Conservation (phyloP, 2,888 invertebrate species). For the Aromia moschata region DNA sequence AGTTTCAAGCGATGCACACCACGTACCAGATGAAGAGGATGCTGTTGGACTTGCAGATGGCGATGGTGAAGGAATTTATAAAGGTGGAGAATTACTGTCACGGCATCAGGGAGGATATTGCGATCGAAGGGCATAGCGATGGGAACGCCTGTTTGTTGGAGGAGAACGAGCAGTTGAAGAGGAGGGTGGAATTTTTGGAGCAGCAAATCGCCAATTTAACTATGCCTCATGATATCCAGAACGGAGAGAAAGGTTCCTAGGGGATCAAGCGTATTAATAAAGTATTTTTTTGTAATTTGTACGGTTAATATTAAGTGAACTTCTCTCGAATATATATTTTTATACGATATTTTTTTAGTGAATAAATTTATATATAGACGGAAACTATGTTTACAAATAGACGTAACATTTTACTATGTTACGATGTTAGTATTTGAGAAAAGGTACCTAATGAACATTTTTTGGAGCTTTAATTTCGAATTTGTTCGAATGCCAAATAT, state of each 20-base stretch:
- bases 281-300: slow-evolving; percentile 3
- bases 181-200: slow-evolving; percentile 65
- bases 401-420: too few relatives aligned
- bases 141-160: slow-evolving; percentile 59
- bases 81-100: slow-evolving; percentile 51
- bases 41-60: slow-evolving; percentile 54
- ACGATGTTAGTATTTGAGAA: too few relatives aligned
- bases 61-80: slow-evolving; percentile 56
- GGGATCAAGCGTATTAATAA: background rate
- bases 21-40: slow-evolving; percentile 49
- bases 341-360: background rate
- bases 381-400: too few relatives aligned
- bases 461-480: too few relatives aligned
- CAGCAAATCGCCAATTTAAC: slow-evolving; percentile 32
- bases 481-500: too few relatives aligned
- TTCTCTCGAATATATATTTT: background rate
- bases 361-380: background rate
- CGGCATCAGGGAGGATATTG: slow-evolving; percentile 44
- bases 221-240: background rate
- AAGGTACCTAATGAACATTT: too few relatives aligned
- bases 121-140: slow-evolving; percentile 53
- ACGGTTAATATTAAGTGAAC: slow-evolving; percentile 15
- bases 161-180: slow-evolving; percentile 64
- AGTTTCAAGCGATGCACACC: slow-evolving; percentile 46
- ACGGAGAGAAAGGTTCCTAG: background rate